These are phyloP conservation scores for Leptopilina clavipes DNA, from an alignment of 1,140 invertebrate genomes.

Conservation along the genomic window DNA sequence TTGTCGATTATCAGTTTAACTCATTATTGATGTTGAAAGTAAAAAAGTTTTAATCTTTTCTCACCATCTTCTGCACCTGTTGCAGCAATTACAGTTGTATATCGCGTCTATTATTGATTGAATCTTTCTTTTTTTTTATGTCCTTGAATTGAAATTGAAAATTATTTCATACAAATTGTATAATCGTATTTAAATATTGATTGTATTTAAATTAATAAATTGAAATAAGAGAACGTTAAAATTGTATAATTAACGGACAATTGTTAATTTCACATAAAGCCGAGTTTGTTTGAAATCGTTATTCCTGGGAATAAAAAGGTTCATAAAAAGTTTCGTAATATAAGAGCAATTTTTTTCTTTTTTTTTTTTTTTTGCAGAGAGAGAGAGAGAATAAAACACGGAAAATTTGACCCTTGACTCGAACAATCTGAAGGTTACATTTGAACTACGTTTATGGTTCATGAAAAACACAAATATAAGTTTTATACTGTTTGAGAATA, in stretches of 20 bases:
- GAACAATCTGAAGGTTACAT: not conserved
- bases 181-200: too few species aligned
- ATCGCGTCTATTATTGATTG: not conserved
- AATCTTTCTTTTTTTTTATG: not conserved
- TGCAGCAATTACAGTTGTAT: not conserved
- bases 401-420: not conserved
- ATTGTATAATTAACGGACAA: not conserved
- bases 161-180: not conserved
- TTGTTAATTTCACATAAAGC: not conserved
- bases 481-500: not conserved
- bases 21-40: not conserved
- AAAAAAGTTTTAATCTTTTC: conserved; percentile 13
- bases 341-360: not conserved
- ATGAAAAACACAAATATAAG: not conserved
- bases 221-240: not conserved
- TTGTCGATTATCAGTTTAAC: conserved; percentile 3
- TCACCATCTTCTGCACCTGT: conserved; percentile 20
- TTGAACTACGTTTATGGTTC: conserved; percentile 17
- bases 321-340: conserved; percentile 12
- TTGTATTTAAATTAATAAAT: too few species aligned
- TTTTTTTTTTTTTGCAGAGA: not conserved
- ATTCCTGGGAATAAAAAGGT: not conserved
- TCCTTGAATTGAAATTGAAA: conserved; percentile 15
- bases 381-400: not conserved
- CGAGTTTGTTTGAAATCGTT: not conserved